Conservation (phyloP, 1,140 invertebrate genomes). For the Heliothis virescens region DNA sequence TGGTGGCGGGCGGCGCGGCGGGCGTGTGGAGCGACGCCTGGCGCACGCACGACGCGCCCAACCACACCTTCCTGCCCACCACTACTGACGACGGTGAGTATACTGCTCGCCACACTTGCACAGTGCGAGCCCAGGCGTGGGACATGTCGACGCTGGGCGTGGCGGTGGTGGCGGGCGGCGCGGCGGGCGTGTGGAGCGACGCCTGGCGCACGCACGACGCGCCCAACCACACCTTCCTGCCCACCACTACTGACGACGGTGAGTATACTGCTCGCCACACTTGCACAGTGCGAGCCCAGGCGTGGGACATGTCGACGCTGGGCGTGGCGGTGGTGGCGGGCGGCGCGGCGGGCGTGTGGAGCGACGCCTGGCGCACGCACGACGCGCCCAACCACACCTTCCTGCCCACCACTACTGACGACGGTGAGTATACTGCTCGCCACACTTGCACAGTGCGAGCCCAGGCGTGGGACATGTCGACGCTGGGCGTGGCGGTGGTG, state of each 20-base stretch:
- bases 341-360: conserved; percentile 91
- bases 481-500: conserved; percentile 96
- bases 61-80: conserved; percentile 92
- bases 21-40: conserved; percentile 89
- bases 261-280: conserved; percentile 41
- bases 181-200: conserved; percentile 90
- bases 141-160: conserved; percentile 97
- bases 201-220: conserved; percentile 84
- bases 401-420: conserved; percentile 91
- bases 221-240: conserved; percentile 91
- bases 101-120: neutral
- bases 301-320: conserved; percentile 95
- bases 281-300: conserved; percentile 90
- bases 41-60: conserved; percentile 85
- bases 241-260: conserved; percentile 92
- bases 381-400: conserved; percentile 91
- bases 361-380: conserved; percentile 79
- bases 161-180: conserved; percentile 95
- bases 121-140: conserved; percentile 93
- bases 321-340: conserved; percentile 97
- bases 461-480: conserved; percentile 95
- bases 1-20: conserved; percentile 94
- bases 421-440: conserved; percentile 85
- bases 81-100: conserved; percentile 90
- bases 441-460: conserved; percentile 88